Conservation (phyloP, 2,113 vertebrate genomes). For the Bubo scandiacus region DNA sequence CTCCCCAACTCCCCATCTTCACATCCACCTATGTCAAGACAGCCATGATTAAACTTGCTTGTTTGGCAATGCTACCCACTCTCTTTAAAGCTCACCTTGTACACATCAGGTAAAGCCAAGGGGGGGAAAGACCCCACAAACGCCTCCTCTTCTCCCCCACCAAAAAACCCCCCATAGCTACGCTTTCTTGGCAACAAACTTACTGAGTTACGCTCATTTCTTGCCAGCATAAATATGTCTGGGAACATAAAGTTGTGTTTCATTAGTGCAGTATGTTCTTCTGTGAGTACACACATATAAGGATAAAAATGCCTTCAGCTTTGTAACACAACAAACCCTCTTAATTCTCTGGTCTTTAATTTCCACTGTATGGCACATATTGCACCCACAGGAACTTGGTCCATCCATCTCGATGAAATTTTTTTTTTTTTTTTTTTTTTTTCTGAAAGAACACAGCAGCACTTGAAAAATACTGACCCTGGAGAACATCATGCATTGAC, state of each 20-base stretch:
- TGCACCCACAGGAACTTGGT: conserved; percentile 46
- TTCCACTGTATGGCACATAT: conserved; percentile 32
- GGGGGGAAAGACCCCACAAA: neutral
- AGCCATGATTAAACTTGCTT: neutral
- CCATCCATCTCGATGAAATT: neutral
- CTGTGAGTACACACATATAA: neutral
- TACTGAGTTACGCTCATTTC: neutral
- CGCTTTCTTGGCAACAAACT: conserved; percentile 31
- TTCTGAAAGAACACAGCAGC: neutral
- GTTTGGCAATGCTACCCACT: neutral
- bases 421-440: neutral
- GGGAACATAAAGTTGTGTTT: conserved; percentile 14
- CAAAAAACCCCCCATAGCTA: neutral
- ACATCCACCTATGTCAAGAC: neutral
- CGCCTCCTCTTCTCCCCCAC: neutral
- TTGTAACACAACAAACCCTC: conserved; percentile 12
- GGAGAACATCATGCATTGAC: neutral
- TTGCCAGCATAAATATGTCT: conserved; percentile 3
- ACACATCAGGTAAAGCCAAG: neutral
- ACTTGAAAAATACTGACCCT: conserved; percentile 7
- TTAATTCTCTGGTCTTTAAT: conserved; percentile 61
- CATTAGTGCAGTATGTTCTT: neutral
- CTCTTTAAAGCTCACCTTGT: conserved; percentile 25
- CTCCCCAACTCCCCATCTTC: neutral
- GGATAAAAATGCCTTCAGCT: conserved; percentile 55